Evolutionary conservation across 2,888 invertebrate genomes (phyloP).

Genomic region (Pecten maximus): DNA sequence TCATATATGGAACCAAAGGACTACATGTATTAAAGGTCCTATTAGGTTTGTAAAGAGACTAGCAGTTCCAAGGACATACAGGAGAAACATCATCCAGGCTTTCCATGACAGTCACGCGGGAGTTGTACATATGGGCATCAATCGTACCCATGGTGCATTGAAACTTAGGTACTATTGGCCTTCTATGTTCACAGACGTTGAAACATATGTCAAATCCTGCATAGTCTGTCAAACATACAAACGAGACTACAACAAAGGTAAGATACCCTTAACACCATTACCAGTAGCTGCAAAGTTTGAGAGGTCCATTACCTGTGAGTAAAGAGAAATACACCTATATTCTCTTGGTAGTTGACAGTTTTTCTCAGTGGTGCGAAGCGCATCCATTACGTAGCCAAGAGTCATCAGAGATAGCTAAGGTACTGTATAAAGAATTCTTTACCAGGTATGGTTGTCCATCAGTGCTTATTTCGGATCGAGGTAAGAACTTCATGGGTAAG

Average conservation of each 20-base stretch:
- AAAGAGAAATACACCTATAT: constrained; percentile 56
- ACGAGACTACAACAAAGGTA: background rate
- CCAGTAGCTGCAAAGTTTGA: background rate
- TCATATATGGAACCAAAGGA: no score
- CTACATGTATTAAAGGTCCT: no score
- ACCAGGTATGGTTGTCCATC: background rate
- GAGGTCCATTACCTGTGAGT: background rate
- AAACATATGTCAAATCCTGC: background rate
- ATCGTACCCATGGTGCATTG: background rate
- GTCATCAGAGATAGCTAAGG: background rate
- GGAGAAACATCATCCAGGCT: no score
- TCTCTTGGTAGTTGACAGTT: constrained; percentile 57
- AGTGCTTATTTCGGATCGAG: background rate
- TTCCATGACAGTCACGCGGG: no score
- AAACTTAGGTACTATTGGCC: no score
- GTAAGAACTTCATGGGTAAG: background rate
- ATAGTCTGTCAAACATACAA: background rate
- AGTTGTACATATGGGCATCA: background rate
- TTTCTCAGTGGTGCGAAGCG: constrained; percentile 57
- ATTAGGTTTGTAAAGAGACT: no score
- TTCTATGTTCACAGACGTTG: background rate
- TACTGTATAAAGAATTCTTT: no score
- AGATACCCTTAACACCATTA: background rate
- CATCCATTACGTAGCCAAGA: constrained; percentile 49
- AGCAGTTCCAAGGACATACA: no score